Evolutionary conservation across 2,888 invertebrate genomes (phyloP).

Genomic region (Leucozona laternaria): DNA sequence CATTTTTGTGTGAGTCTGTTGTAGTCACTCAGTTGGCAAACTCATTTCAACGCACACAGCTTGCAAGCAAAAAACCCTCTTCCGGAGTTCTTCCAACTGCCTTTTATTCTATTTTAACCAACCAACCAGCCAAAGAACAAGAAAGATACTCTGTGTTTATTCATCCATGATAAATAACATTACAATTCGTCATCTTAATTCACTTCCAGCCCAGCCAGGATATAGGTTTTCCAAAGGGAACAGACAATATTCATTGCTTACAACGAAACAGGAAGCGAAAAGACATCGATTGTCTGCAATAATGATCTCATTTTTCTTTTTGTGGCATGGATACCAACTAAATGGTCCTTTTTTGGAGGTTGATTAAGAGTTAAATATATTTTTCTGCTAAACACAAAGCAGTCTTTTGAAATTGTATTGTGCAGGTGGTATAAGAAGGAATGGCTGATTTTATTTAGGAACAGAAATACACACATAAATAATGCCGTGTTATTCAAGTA

Average conservation of each 20-base stretch:
- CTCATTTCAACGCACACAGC: constrained; percentile 36
- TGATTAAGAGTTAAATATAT: neutral
- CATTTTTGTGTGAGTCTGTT: neutral
- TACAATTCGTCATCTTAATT: constrained; percentile 37
- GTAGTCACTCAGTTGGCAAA: constrained; percentile 20
- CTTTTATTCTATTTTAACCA: constrained; percentile 12
- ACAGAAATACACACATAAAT: too few species aligned
- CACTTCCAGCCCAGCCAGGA: constrained; percentile 8
- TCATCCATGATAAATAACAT: constrained; percentile 36
- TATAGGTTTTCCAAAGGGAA: neutral
- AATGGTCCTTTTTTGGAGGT: neutral
- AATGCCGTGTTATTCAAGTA: too few species aligned
- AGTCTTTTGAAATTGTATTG: neutral
- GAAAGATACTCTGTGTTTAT: neutral
- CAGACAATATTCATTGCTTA: constrained; percentile 1
- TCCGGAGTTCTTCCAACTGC: constrained; percentile 21
- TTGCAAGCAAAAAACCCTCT: neutral
- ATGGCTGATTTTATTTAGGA: too few species aligned
- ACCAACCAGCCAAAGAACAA: neutral
- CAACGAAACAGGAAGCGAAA: neutral
- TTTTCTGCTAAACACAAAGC: neutral
- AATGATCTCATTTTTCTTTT: neutral
- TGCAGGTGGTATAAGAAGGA: neutral
- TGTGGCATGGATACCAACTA: neutral
- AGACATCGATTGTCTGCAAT: constrained; percentile 24